phyloP scores from a whole-genome alignment of 1,140 invertebrate species.

The Agraylea sexmaculata region DNA sequence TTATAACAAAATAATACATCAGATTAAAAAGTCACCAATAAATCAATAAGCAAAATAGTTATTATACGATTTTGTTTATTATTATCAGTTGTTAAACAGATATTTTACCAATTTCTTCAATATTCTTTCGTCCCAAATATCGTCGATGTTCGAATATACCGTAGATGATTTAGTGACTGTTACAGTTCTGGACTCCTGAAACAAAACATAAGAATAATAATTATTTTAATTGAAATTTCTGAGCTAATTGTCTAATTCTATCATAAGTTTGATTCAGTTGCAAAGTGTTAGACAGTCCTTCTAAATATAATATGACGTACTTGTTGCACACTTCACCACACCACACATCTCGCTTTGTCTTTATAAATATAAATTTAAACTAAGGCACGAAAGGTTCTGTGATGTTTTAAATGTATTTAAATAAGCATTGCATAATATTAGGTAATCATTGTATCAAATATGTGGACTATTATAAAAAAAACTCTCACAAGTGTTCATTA shows the following conservation, averaged over 20 bases:
- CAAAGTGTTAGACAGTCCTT: not conserved
- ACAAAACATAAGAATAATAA: constrained; percentile 16
- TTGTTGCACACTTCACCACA: no score
- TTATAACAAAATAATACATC: constrained; percentile 1
- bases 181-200: constrained; percentile 40
- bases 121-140: constrained; percentile 61
- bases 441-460: no score
- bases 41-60: constrained; percentile 4
- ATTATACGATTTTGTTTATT: not conserved
- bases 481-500: no score
- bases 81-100: constrained; percentile 9
- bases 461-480: no score
- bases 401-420: no score
- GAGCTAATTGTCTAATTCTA: not conserved
- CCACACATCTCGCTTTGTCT: no score
- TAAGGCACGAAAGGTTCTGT: no score
- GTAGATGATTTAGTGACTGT: constrained; percentile 30
- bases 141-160: constrained; percentile 44
- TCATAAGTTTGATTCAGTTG: not conserved
- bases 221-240: constrained; percentile 5
- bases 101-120: constrained; percentile 59
- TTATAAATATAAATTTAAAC: no score
- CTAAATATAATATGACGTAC: not conserved
- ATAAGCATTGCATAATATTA: no score
- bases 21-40: not conserved